phyloP scores from a whole-genome alignment of 2,113 vertebrate species.

The Sylvilagus bachmani region DNA sequence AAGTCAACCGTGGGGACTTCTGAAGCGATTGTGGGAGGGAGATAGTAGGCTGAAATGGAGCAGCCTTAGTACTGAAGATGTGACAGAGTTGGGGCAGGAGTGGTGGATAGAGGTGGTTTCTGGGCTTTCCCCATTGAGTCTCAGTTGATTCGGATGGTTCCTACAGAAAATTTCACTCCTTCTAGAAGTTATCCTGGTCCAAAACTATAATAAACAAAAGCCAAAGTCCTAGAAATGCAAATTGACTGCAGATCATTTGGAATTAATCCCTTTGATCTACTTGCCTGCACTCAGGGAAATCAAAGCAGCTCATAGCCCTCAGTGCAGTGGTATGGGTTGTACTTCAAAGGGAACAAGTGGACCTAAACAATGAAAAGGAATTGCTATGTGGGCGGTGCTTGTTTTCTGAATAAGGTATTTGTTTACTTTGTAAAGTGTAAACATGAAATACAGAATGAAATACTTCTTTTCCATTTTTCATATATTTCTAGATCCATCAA shows the following conservation, averaged over 20 bases:
- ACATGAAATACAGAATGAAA: constrained; percentile 5
- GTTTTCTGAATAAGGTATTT: constrained; percentile 43
- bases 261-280: not conserved
- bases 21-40: not conserved
- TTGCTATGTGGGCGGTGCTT: not conserved
- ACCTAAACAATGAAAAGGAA: not conserved
- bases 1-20: not conserved
- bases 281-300: not conserved
- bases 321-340: not conserved
- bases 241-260: constrained; percentile 20
- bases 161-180: not conserved
- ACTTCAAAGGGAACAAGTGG: not conserved
- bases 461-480: not conserved
- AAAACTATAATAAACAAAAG: not conserved
- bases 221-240: constrained; percentile 37
- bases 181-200: not conserved
- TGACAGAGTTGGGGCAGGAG: not conserved
- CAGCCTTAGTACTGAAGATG: not conserved
- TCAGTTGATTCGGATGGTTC: not conserved
- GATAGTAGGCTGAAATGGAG: not conserved
- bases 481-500: not conserved
- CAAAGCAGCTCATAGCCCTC: not conserved
- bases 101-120: not conserved
- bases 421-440: constrained; percentile 50
- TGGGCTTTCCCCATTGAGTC: constrained; percentile 11